Evolutionary conservation across 1,140 invertebrate genomes (phyloP).

Genomic region (Rhizoglyphus robini): DNA sequence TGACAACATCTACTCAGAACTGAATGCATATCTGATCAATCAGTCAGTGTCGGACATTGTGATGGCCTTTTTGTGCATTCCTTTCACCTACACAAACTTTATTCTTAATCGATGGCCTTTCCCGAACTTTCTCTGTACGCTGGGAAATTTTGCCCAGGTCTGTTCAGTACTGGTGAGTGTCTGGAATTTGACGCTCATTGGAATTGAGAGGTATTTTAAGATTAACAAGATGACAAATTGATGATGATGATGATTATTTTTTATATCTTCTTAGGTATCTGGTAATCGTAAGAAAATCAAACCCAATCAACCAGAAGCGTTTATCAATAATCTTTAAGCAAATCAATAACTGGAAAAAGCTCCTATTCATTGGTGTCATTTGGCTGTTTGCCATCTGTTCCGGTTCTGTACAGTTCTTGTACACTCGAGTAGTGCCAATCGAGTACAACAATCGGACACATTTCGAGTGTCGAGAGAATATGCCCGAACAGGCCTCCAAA

Average conservation of each 20-base stretch:
- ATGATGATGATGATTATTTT: no score
- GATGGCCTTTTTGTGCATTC: constrained; percentile 37
- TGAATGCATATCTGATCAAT: constrained; percentile 35
- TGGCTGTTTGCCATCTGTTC: constrained; percentile 36
- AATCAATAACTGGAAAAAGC: background rate
- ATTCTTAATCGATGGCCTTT: constrained; percentile 35
- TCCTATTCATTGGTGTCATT: constrained; percentile 28
- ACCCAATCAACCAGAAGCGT: no score
- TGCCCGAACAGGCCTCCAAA: constrained; percentile 22
- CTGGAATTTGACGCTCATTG: constrained; percentile 35
- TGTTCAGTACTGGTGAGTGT: constrained; percentile 34
- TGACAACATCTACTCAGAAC: constrained; percentile 32
- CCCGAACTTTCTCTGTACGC: constrained; percentile 31
- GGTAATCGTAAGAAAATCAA: constrained; percentile 29
- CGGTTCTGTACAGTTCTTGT: constrained; percentile 35
- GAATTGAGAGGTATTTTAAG: constrained; percentile 33
- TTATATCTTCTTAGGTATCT: constrained; percentile 32
- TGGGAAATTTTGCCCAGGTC: constrained; percentile 35
- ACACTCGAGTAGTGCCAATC: constrained; percentile 31
- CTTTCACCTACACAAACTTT: constrained; percentile 37
- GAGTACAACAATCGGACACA: constrained; percentile 28
- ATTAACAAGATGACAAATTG: no score
- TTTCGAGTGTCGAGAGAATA: constrained; percentile 34
- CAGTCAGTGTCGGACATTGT: constrained; percentile 35
- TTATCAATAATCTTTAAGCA: no score